phyloP scores from a whole-genome alignment of 1,140 invertebrate species.

The Drosophila mauritiana region DNA sequence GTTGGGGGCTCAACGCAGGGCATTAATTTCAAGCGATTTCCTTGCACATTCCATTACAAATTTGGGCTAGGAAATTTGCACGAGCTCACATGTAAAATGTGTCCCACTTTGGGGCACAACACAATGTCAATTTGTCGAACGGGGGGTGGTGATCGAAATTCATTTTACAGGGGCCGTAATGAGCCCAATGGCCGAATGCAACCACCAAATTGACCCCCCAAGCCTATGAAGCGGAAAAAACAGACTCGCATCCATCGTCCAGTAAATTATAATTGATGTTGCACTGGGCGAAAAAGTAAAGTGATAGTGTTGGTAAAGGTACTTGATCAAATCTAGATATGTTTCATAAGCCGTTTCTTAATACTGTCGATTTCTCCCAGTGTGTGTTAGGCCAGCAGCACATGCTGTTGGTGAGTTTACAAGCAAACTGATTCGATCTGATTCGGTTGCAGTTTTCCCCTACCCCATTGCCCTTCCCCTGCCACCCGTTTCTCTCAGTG shows the following conservation, averaged over 20 bases:
- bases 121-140: slow-evolving; percentile 39
- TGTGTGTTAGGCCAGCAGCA: slow-evolving; percentile 9
- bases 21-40: slow-evolving; percentile 37
- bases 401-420: slow-evolving; percentile 28
- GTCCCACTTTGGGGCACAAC: not conserved
- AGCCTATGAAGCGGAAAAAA: slow-evolving; percentile 48
- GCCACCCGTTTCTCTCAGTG: slow-evolving; percentile 10
- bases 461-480: not conserved
- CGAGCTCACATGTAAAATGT: not conserved
- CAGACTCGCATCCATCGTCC: slow-evolving; percentile 16
- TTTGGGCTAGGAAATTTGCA: not conserved
- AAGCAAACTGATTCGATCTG: slow-evolving; percentile 62
- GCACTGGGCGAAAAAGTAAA: not conserved
- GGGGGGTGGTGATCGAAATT: slow-evolving; percentile 16
- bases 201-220: slow-evolving; percentile 28
- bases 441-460: slow-evolving; percentile 26
- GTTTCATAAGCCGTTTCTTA: too few relatives aligned
- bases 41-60: slow-evolving; percentile 31
- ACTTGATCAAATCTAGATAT: too few relatives aligned
- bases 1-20: not conserved
- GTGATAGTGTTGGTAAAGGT: too few relatives aligned
- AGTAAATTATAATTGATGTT: slow-evolving; percentile 47
- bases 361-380: not conserved
- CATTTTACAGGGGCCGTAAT: slow-evolving; percentile 22
- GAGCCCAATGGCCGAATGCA: slow-evolving; percentile 35